Percentiles rank a stretch among this genome's conserved stretches.
These are phyloP conservation scores for Hydropotes inermis DNA, from an alignment of 2,113 vertebrate species.

Conservation along the genomic window DNA sequence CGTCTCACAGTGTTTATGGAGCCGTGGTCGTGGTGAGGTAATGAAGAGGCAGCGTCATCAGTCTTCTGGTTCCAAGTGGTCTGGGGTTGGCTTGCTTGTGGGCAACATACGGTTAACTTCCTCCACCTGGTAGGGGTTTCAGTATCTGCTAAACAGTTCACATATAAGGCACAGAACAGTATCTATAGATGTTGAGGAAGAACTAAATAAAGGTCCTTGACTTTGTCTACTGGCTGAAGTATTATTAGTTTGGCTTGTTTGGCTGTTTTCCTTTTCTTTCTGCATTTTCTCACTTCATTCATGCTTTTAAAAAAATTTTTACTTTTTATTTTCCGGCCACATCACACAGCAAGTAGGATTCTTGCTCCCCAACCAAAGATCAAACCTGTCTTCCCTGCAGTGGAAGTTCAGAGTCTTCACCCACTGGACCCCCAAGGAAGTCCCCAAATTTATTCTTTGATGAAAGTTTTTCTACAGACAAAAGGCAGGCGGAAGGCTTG, in stretches of 20 bases:
- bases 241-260: neutral
- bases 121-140: neutral
- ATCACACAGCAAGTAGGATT: fast-evolving
- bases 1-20: neutral
- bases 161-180: neutral
- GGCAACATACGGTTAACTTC: neutral
- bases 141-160: neutral
- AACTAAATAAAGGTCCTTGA: neutral
- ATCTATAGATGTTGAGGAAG: neutral
- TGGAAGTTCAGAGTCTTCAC: neutral
- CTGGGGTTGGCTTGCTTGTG: no score
- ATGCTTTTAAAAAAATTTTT: neutral
- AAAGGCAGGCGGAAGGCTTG: neutral
- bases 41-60: neutral
- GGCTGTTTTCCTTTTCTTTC: neutral
- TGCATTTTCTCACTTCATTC: neutral
- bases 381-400: neutral
- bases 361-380: neutral
- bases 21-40: no score
- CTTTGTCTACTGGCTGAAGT: neutral
- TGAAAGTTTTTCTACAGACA: neutral
- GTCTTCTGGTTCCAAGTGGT: neutral
- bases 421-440: neutral
- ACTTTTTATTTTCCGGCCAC: neutral
- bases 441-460: neutral